Conservation (phyloP, 2,888 invertebrate species). For the Phlogophora meticulosa region DNA sequence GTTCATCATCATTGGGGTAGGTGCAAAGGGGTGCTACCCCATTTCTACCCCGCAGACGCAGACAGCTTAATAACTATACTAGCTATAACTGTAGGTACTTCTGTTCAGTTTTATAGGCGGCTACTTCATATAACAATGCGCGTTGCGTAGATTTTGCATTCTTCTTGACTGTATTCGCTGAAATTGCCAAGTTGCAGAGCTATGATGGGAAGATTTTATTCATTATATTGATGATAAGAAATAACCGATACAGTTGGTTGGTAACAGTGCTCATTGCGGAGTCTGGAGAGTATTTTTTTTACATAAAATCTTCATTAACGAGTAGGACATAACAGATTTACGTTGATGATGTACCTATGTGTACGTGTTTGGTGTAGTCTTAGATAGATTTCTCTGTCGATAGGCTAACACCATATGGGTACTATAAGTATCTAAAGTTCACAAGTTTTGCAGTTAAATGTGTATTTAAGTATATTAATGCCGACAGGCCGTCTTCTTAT, state of each 20-base stretch:
- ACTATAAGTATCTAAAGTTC: too few relatives aligned
- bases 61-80: constrained; percentile 2
- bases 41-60: constrained; percentile 1
- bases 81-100: neutral
- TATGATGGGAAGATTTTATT: neutral
- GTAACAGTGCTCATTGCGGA: neutral
- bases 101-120: neutral
- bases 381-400: too few relatives aligned
- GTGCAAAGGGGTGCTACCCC: constrained; percentile 19
- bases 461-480: too few relatives aligned
- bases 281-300: neutral
- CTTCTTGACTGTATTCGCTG: neutral
- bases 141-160: neutral
- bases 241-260: neutral
- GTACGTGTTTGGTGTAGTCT: too few relatives aligned
- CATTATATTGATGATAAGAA: neutral
- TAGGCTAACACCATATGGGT: too few relatives aligned
- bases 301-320: neutral
- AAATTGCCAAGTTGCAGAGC: neutral
- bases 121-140: neutral
- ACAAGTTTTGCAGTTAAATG: too few relatives aligned
- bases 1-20: constrained; percentile 13
- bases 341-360: too few relatives aligned
- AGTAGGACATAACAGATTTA: too few relatives aligned
- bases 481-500: too few relatives aligned